phyloP scores from a whole-genome alignment of 2,888 invertebrate species.

The Cataglyphis livida region DNA sequence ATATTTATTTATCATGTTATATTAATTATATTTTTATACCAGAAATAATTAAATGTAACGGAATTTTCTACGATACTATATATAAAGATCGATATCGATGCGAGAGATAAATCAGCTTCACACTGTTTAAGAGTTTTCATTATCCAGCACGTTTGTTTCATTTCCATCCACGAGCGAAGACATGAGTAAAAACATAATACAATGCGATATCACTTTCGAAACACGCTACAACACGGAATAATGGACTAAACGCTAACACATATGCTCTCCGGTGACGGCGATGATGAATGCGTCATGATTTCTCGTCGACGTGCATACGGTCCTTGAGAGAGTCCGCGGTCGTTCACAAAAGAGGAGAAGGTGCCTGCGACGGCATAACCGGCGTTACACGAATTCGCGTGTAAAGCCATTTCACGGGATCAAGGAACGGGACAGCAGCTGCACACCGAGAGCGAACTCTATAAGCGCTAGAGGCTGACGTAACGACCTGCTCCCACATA shows the following conservation, averaged over 20 bases:
- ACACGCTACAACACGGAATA: conserved; percentile 47
- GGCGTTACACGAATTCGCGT: conserved; percentile 61
- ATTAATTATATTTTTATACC: not conserved
- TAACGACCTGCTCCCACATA: conserved; percentile 79
- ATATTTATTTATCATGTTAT: not conserved
- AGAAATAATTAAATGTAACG: not conserved
- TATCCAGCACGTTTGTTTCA: conserved; percentile 25
- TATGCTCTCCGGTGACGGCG: conserved; percentile 14
- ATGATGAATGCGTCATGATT: conserved; percentile 53
- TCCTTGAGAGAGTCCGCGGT: conserved; percentile 14
- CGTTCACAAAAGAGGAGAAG: conserved; percentile 29
- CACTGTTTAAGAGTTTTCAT: not conserved
- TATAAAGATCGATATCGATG: not conserved
- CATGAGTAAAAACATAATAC: conserved; percentile 38
- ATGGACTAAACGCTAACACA: conserved; percentile 50
- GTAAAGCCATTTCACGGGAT: conserved; percentile 55
- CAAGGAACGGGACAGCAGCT: conserved; percentile 60
- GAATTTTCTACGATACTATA: not conserved
- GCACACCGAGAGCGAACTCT: conserved; percentile 52
- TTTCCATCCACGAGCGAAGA: conserved; percentile 21
- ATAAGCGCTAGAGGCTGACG: conserved; percentile 68
- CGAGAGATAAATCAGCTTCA: conserved; percentile 13
- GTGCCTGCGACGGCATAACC: conserved; percentile 23
- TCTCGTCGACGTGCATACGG: conserved; percentile 29
- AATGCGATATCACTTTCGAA: conserved; percentile 54